Base-by-base conservation (phyloP, 2,113 vertebrate species). In the Microcebus griseorufus region DNA sequence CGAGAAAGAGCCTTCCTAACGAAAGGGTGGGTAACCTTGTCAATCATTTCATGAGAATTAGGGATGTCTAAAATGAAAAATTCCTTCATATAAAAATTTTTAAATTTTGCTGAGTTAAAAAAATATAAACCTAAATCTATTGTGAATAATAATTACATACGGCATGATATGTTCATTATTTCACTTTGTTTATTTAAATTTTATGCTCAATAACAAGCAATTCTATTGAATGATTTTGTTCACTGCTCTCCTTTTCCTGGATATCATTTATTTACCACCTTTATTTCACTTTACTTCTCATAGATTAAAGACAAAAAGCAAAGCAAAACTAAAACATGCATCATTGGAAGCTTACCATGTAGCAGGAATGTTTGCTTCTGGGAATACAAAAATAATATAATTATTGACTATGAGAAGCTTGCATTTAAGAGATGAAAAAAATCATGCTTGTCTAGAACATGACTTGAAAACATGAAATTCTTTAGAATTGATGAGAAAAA, bases 221-320 rank as follows among this genome's bases (percentile, higher is more conserved):
- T 48, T 67, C 2, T 55, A 85, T 86, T 85, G 75, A 72, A 67
- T 73, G 18, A 37, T 12, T 93, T 72, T 80, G 11, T 51, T 75
- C 27, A 67, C 14, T 75, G 58, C 16, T 67, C 20, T 85, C 42
- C 53, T 72, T 55, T 73, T 91, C 0, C 3, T 4, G n/a, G 5
- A 48, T 5, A 6, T 85, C 5, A 55, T 89, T 69, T 79, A 65
- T 90, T 80, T 72, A 70, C 23, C 29, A 70, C 6, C 6, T 90
- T 55, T 89, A 37, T 13, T 39, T 48, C 62, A 84, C 84, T 55
- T 85, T 45, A 93, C 45, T 85, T 65, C 9, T 80, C 39, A 76
- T 23, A 58, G 20, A 90, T 37, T 53, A 90, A 72, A 79, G 79
- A 14, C 22, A 78, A 70, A 84, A 48, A 32, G 2, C 27, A 67